Conservation (phyloP, 2,113 vertebrate genomes). For the Vulpes ferrilata region DNA sequence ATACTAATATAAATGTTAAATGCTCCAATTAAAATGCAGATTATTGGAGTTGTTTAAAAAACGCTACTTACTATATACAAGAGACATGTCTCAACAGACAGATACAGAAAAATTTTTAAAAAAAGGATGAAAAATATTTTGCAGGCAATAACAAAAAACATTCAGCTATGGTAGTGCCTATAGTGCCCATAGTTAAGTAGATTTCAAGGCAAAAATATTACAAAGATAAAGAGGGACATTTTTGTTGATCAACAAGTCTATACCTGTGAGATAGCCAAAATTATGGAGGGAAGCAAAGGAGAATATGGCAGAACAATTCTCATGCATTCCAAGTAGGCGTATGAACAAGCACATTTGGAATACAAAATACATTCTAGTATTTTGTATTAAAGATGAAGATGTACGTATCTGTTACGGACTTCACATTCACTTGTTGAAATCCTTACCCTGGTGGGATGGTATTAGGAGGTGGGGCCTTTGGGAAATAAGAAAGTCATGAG, state of each 20-base stretch:
- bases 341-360: not conserved
- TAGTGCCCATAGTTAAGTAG: not conserved
- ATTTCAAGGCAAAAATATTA: conserved; percentile 4
- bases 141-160: not conserved
- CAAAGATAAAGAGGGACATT: not conserved
- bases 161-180: not conserved
- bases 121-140: not conserved
- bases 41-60: not conserved
- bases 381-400: not conserved
- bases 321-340: not conserved
- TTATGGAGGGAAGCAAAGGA: not conserved
- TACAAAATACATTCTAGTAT: not conserved
- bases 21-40: not conserved
- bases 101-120: not conserved
- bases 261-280: not conserved
- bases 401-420: not conserved
- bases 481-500: not conserved
- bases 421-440: not conserved
- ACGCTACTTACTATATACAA: not conserved
- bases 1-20: not conserved
- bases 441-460: not conserved
- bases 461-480: not conserved
- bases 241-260: not conserved
- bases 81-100: not conserved
- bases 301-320: not conserved